A percentile compares a stretch with the other conserved stretches of the same genome.
These are phyloP conservation scores for Gobius niger DNA, from an alignment of 2,113 vertebrate species.

Conservation along the genomic window DNA sequence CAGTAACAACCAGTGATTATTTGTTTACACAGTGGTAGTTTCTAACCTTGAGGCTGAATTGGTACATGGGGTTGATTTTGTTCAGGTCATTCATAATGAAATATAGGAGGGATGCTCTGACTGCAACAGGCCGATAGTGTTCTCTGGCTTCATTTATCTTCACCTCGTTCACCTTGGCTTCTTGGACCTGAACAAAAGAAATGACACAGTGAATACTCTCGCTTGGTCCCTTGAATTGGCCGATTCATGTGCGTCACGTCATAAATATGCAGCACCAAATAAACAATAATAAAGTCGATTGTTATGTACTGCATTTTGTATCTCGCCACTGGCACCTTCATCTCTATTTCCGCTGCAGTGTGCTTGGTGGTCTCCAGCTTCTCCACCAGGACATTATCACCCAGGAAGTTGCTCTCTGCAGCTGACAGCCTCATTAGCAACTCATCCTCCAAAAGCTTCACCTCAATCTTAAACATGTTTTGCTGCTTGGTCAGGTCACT, in stretches of 20 bases:
- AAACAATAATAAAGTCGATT: neutral
- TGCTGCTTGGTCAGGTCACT: slow-evolving; percentile 80
- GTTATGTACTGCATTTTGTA: neutral
- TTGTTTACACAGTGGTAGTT: neutral
- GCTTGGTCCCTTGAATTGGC: too few species aligned
- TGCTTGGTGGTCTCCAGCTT: slow-evolving; percentile 83
- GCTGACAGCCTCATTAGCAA: slow-evolving; percentile 75
- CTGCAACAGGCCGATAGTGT: slow-evolving; percentile 78
- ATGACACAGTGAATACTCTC: neutral
- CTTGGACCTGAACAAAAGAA: slow-evolving; percentile 68
- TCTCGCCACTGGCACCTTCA: slow-evolving; percentile 64
- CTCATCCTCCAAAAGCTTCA: slow-evolving; percentile 84
- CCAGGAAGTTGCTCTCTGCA: slow-evolving; percentile 78
- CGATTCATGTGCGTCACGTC: too few species aligned
- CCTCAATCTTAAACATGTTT: slow-evolving; percentile 84
- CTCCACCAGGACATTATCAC: slow-evolving; percentile 76
- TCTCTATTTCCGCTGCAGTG: slow-evolving; percentile 78
- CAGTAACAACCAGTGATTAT: neutral
- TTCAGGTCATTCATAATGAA: slow-evolving; percentile 84
- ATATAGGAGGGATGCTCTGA: slow-evolving; percentile 80
- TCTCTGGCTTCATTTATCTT: slow-evolving; percentile 81
- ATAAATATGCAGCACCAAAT: neutral
- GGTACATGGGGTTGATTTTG: slow-evolving; percentile 86
- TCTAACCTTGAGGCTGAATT: slow-evolving; percentile 82
- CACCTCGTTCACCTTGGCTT: slow-evolving; percentile 81